Evolutionary conservation across 2,888 invertebrate genomes (phyloP), one percentile per base, ranked within the genome.

Genomic region (Agelastica alni): DNA sequence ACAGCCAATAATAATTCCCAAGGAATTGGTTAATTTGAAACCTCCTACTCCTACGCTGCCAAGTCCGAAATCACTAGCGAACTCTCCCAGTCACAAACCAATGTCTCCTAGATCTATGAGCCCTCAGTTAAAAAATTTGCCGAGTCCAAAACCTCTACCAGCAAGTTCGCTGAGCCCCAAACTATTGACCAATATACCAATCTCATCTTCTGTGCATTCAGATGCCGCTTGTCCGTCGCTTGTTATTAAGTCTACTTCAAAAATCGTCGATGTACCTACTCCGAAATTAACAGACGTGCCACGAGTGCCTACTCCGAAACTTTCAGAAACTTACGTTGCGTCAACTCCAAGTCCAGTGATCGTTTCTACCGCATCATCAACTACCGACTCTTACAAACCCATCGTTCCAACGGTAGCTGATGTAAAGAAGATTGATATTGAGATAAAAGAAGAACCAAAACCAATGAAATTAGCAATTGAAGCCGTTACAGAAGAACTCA

Each of bases 271-370:
- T 7, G 37, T 26, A 17, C 10, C 28, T 17, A 36, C 36, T 17
- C 18, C 37, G 18, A 37, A 37, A 17, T n/a, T 37, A 2, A 10
- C 18, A 18, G 37, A 37, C 16, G 1, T 34, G 4, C 18, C 48
- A 12, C 13, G 32, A 26, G 20, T 49, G 5, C 46, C 55, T 17
- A 47, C 42, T 12, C 34, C 48, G 10, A 22, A 51, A 22, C 36
- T 53, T n/a, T 26, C 51, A 5, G 42, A 45, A 26, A 37, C 43
- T n/a, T 13, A 49, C 18, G 69, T 73, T 6, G 70, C 76, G 6
- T 77, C 79, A 1, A 77, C 77, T 1, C 78, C 78, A 1, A 80
- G 78, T 66, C 79, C 79, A 0, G 79, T 80, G 2, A 80, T 80
- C 59, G 78, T 79, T 20, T 45, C 45, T 13, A 4, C 67, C 5